These are phyloP conservation scores for Luffia ferchaultella DNA, from an alignment of 2,888 invertebrate genomes.

Conservation along the genomic window DNA sequence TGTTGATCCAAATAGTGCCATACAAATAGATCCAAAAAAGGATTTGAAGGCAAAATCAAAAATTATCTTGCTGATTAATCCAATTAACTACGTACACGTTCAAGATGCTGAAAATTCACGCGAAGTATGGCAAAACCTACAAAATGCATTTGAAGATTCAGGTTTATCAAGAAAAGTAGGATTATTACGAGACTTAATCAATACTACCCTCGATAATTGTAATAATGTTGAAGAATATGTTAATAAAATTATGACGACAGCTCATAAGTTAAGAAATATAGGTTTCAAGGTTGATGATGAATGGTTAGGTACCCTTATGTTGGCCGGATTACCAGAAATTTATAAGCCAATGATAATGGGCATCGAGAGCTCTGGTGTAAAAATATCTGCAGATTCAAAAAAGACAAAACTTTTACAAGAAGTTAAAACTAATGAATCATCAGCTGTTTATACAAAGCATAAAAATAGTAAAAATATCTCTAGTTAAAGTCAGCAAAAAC, in stretches of 20 bases:
- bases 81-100: conserved; percentile 9
- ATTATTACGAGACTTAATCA: conserved; percentile 15
- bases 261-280: conserved; percentile 17
- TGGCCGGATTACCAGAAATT: conserved; percentile 15
- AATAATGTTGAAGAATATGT: conserved; percentile 15
- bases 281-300: conserved; percentile 16
- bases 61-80: conserved; percentile 9
- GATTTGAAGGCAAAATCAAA: conserved; percentile 12
- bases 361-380: conserved; percentile 7
- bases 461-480: conserved; percentile 4
- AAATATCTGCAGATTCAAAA: conserved; percentile 8
- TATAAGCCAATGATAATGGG: conserved; percentile 16
- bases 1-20: conserved; percentile 1
- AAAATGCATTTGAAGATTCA: conserved; percentile 10
- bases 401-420: conserved; percentile 14
- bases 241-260: conserved; percentile 14
- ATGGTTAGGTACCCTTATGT: conserved; percentile 16
- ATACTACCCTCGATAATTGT: conserved; percentile 12
- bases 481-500: neutral
- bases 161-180: conserved; percentile 13
- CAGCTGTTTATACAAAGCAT: conserved; percentile 8
- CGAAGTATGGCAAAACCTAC: conserved; percentile 9
- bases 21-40: neutral
- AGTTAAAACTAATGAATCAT: conserved; percentile 7
- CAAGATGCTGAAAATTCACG: conserved; percentile 7